Base-by-base conservation (phyloP, 2,888 invertebrate genomes). In the Pheosia gnoma region DNA sequence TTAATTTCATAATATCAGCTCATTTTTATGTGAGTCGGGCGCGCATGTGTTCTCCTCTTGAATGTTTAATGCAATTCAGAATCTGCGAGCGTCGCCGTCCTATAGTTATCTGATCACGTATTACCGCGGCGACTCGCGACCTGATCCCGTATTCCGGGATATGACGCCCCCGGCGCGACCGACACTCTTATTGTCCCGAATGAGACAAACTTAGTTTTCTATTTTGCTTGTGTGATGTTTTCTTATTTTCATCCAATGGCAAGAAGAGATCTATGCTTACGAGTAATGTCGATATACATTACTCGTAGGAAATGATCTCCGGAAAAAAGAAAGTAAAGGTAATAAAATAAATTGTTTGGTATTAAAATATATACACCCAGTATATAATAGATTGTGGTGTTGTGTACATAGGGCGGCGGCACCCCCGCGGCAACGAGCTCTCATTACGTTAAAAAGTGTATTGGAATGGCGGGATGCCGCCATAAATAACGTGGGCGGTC, bases 401-500 rank as follows among this genome's bases (percentile, higher is more conserved):
- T 10, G 66, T 71, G 51, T 74, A 74, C 61, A 74, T 70, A 74
- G 75, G 75, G 75, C 78, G 80, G 83, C 75, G 80, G 80, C 83
- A 76, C 82, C 84, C 81, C 72, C 78, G 75, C 71, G 77, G 81
- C 83, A 85, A 83, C 84, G 81, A 82, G 82, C 84, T 81, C 91
- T 93, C 93, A 93, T 93, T 93, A 93, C 91, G 90, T 91, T 92
- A 92, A 93, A 93, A 93, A 93, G 91, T 92, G 86, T 93, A 93
- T 93, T 89, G 92, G 90, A 88, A 91, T 85, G 89, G 88, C 81
- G 84, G 83, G 86, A 83, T 83, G 86, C 83, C 78, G 88, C 86
- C 89, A 94, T 94, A 94, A 94, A 94, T 94, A 93, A 87, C 81
- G 89, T 87, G 86, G 87, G 94, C 91, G 94, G 94, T 94, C 94